Evolutionary conservation across 2,888 invertebrate species (phyloP).

Genomic region (Cynaeus angustus): DNA sequence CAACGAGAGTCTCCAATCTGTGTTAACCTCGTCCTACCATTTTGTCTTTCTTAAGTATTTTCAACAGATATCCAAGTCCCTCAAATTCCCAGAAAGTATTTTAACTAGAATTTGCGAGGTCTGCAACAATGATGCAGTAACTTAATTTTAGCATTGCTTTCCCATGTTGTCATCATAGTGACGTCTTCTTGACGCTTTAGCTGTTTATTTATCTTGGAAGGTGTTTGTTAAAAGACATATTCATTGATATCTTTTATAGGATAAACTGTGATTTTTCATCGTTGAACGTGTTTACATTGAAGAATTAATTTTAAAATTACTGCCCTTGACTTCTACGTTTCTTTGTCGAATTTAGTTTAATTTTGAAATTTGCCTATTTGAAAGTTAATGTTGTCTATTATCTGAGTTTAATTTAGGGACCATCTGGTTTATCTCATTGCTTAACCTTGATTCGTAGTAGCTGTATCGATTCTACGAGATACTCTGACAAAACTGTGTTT

Average conservation of each 20-base stretch:
- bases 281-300: too few species aligned
- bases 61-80: too few species aligned
- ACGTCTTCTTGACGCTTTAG: neutral
- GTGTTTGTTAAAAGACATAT: too few species aligned
- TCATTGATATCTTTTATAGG: too few species aligned
- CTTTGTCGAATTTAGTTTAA: neutral
- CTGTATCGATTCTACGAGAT: neutral
- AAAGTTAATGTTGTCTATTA: neutral
- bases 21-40: too few species aligned
- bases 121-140: neutral
- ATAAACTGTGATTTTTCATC: too few species aligned
- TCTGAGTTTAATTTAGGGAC: neutral
- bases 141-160: neutral
- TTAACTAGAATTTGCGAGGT: neutral
- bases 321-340: neutral
- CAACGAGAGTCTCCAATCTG: too few species aligned
- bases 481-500: too few species aligned
- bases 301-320: neutral
- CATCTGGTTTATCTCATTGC: neutral
- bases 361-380: neutral
- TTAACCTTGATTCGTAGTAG: neutral
- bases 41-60: too few species aligned
- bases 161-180: neutral
- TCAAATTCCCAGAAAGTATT: too few species aligned
- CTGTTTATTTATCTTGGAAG: neutral